Evolutionary conservation across 2,113 vertebrate genomes (phyloP).

Genomic region (Sylvilagus bachmani): DNA sequence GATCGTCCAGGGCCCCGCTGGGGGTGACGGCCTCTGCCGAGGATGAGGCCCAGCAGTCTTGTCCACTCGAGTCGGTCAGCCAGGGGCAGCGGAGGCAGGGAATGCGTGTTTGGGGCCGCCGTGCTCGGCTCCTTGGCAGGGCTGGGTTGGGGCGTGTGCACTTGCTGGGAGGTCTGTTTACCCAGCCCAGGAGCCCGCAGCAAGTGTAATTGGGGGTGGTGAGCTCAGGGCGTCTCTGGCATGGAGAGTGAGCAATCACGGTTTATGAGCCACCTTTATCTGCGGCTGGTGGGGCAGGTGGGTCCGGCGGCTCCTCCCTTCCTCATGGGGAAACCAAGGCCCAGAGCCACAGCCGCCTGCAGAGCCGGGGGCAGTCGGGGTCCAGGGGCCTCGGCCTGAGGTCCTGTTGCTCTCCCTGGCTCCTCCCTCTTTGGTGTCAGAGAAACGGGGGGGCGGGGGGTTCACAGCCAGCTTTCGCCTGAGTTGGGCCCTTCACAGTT

Average conservation of each 20-base stretch:
- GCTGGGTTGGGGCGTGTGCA: background rate
- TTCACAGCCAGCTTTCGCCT: conserved; percentile 35
- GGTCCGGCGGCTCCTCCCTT: background rate
- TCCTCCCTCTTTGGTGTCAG: background rate
- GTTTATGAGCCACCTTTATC: conserved; percentile 44
- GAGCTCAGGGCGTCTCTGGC: conserved; percentile 36
- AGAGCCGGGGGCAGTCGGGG: conserved; percentile 48
- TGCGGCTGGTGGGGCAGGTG: background rate
- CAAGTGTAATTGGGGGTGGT: conserved; percentile 12
- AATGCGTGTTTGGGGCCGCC: background rate
- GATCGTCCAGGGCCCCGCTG: background rate
- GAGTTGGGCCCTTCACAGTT: background rate
- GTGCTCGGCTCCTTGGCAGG: background rate
- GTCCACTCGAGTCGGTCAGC: background rate
- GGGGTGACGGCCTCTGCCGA: background rate
- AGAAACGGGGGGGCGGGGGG: background rate
- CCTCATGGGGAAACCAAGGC: background rate
- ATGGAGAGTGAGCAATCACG: conserved; percentile 41
- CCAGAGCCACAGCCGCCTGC: background rate
- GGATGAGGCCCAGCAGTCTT: background rate
- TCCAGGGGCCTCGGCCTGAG: background rate
- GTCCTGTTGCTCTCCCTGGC: background rate
- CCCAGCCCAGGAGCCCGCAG: background rate
- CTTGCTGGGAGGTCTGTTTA: conserved; percentile 32
- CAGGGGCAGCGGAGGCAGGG: background rate